Base-by-base conservation (phyloP, 2,888 invertebrate species). In the Epsilonema sp. region DNA sequence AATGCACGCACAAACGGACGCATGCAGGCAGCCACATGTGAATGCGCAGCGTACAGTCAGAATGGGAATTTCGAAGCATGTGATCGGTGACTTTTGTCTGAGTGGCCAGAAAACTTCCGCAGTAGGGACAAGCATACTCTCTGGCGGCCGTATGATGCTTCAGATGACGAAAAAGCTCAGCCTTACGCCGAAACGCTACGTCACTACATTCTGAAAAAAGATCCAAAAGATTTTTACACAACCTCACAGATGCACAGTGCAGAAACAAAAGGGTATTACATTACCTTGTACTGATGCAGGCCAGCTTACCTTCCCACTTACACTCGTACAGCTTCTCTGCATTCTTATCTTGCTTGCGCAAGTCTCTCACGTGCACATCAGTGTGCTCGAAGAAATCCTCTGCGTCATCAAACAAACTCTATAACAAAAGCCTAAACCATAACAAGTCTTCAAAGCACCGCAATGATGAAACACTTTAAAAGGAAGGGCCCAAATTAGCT, bases 41-140 rank as follows among this genome's bases (percentile, higher is more conserved):
- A 42, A 42, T 20, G 8, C 24, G 11, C 26, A 22, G n/a, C 16
- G n/a, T 19, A 26, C 42, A n/a, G 37, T 21, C 74, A 46, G 72
- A 65, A 25, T 75, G 73, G 44, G 79, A 75, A 71, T 90, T 87
- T 44, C 89, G 73, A 54, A 76, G 75, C 54, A 85, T 74, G 66
- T 94, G 94, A 62, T 89, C 85, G 53, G 75, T 72, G 53, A 87
- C 77, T 60, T 84, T 84, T 16, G 81, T 79, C 54, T 79, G 79
- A 45, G 76, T 78, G 0, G 80, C 74, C 66, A 89, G 90, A 51
- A 82, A 75, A 25, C 74, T 75, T 0, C 87, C 87, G 67, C 94
- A 94, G 51, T 79, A 79, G n/a, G 81, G 82, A 67, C 94, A 94
- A 0, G 85, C 90, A 1, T 83, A 75, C 21, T 77, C 64, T 60